Evolutionary conservation across 2,888 invertebrate species (phyloP).

Genomic region (Drosophila demipolita): DNA sequence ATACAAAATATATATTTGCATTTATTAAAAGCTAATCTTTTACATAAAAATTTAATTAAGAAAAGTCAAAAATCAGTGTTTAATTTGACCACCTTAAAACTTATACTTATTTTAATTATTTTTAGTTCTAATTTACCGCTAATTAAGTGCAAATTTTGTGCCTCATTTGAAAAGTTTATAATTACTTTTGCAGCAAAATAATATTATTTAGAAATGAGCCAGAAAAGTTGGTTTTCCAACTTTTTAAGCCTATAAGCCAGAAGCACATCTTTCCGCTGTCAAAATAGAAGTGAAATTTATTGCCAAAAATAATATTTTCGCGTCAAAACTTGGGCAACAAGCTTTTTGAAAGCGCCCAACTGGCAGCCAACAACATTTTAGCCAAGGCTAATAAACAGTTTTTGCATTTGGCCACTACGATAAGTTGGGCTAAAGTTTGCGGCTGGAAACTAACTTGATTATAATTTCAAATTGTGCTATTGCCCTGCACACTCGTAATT

Average conservation of each 20-base stretch:
- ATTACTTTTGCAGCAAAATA: neutral
- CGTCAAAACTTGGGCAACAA: constrained; percentile 10
- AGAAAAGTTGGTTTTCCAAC: neutral
- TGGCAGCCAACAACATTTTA: constrained; percentile 1
- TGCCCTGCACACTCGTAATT: constrained; percentile 54
- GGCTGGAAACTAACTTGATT: constrained; percentile 53
- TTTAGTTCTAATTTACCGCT: neutral
- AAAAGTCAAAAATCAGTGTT: neutral
- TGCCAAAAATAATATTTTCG: constrained; percentile 9
- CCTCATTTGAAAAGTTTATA: neutral
- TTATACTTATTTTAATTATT: neutral
- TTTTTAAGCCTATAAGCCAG: neutral
- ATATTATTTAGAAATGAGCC: neutral
- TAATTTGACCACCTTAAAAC: neutral
- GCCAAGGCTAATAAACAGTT: constrained; percentile 63
- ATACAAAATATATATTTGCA: neutral
- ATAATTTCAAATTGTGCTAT: constrained; percentile 72
- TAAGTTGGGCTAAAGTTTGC: constrained; percentile 25
- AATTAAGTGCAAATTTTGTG: neutral
- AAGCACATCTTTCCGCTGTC: neutral
- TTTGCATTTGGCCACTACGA: constrained; percentile 47
- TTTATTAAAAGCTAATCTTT: neutral
- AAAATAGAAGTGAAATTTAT: constrained; percentile 11
- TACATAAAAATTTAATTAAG: neutral
- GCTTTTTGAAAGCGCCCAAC: neutral